Base-by-base conservation (phyloP, 2,113 vertebrate species). In the Sylvia atricapilla region DNA sequence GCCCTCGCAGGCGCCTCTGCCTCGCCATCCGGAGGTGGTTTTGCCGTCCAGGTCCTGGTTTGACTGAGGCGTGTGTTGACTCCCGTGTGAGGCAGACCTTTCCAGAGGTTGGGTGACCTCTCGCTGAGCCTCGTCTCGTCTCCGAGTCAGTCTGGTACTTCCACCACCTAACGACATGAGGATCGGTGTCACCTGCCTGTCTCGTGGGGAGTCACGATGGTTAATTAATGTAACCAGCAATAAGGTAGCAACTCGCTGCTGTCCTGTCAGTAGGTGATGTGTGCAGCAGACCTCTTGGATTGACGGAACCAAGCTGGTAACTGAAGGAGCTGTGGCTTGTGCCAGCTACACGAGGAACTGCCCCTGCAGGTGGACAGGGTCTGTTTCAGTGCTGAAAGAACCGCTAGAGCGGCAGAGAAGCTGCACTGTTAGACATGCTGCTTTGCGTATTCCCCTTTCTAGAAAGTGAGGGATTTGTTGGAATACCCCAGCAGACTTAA, bases 101-200 rank as follows among this genome's bases (percentile, higher is more conserved):
- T 20, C 22, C 25, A 0, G 4, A 5, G 75, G 14, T 12, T 37
- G 72, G 23, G 44, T 23, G 28, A 78, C 31, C 44, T 78, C 50
- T 39, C 10, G 0, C 69, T 15, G 21, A 44, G 50, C 81, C 37
- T 64, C 1, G 13, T 50, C 11, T 7, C 10, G 37, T 50, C 33
- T 9, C 46, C 35, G 6, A 77, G 68, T 46, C 62, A 5, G 4
- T 15, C 31, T 39, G 78, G 69, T 82, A 4, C 33, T 72, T 43
- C 25, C 35, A 60, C 10, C 39, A 1, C 5, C 18, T 15, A 37
- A 30, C 0, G 39, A 21, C 27, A 1, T 10, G 76, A 44, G 72
- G 47, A 49, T 47, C 50, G 64, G 35, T 90, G 87, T 84, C 89
- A 64, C 87, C 77, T 89, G 87, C 73, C 41, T 35, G 64, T 82